phyloP scores from a whole-genome alignment of 2,888 invertebrate species.

The Pimpla rufipes region DNA sequence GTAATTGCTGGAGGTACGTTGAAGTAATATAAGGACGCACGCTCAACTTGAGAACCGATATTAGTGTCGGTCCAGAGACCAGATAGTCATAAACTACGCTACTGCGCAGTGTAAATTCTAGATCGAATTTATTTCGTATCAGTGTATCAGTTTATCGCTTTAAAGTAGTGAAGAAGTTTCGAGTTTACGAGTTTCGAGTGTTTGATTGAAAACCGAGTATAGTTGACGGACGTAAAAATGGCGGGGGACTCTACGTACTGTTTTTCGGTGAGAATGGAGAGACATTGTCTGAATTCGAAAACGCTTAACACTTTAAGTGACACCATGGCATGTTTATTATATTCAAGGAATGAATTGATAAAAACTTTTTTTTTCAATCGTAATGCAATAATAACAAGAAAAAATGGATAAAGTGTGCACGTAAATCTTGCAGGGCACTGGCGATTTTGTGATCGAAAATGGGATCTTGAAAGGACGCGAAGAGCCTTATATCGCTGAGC shows the following conservation, averaged over 20 bases:
- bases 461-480: slow-evolving; percentile 59
- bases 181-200: too few relatives aligned
- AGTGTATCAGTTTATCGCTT: too few relatives aligned
- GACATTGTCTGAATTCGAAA: not conserved
- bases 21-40: not conserved
- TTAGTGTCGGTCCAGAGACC: not conserved
- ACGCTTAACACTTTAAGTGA: too few relatives aligned
- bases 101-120: not conserved
- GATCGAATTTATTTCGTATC: not conserved
- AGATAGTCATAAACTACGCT: not conserved
- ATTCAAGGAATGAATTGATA: too few relatives aligned
- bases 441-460: slow-evolving; percentile 62
- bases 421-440: slow-evolving; percentile 35
- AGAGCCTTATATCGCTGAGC: slow-evolving; percentile 28
- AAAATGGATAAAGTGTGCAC: too few relatives aligned
- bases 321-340: too few relatives aligned
- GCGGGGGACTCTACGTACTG: slow-evolving; percentile 53
- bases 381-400: too few relatives aligned
- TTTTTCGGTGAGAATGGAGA: slow-evolving; percentile 44
- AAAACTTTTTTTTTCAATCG: too few relatives aligned
- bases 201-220: too few relatives aligned
- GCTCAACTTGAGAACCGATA: not conserved
- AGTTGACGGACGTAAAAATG: slow-evolving; percentile 25
- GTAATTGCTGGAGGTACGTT: not conserved
- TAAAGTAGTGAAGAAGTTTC: too few relatives aligned